Conservation (phyloP, 2,113 vertebrate species). For the Brachionichthys hirsutus region DNA sequence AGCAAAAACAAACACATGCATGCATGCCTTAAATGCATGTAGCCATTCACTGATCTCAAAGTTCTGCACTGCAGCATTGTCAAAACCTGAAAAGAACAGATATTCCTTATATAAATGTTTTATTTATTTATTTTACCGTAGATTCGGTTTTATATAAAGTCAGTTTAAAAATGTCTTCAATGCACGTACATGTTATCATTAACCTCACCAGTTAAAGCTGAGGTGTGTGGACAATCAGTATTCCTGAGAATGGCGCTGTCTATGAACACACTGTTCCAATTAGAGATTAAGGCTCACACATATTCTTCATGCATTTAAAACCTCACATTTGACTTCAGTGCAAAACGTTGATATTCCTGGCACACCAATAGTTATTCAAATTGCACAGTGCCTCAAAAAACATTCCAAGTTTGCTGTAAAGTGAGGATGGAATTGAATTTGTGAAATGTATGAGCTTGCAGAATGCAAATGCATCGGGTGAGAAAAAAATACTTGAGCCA, state of each 20-base stretch:
- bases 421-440: slow-evolving; percentile 61
- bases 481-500: slow-evolving; percentile 51
- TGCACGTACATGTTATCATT: background rate
- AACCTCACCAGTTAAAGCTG: background rate
- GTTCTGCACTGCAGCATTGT: background rate
- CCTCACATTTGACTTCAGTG: slow-evolving; percentile 37
- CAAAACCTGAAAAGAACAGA: background rate
- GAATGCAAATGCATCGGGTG: slow-evolving; percentile 61
- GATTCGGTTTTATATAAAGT: background rate
- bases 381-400: slow-evolving; percentile 41
- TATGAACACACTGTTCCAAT: background rate
- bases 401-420: slow-evolving; percentile 48
- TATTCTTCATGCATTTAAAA: slow-evolving; percentile 54
- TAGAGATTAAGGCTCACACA: slow-evolving; percentile 15
- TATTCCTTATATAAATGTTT: no score
- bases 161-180: no score
- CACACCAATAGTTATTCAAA: slow-evolving; percentile 61
- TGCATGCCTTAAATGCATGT: background rate
- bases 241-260: slow-evolving; percentile 1
- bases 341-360: slow-evolving; percentile 46
- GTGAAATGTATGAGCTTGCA: slow-evolving; percentile 58
- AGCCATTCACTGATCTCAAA: background rate
- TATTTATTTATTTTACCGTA: background rate
- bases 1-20: slow-evolving; percentile 8
- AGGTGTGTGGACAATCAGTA: slow-evolving; percentile 6